These are phyloP conservation scores for Aphodius sticticus DNA, from an alignment of 2,888 invertebrate genomes.

Conservation along the genomic window DNA sequence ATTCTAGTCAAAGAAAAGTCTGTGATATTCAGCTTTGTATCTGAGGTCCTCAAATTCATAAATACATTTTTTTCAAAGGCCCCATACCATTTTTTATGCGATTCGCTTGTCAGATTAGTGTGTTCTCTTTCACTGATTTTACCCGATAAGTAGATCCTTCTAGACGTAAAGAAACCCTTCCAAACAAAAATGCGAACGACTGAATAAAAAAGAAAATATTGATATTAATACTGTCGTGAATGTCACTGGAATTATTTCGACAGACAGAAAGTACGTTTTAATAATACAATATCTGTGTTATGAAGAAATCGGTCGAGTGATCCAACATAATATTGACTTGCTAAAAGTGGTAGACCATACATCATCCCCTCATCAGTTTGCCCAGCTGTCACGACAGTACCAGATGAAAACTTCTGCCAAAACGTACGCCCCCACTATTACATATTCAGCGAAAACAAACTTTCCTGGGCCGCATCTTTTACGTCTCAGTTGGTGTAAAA, in stretches of 20 bases:
- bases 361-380: background rate
- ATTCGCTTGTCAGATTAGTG: too few species aligned
- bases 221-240: background rate
- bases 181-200: too few species aligned
- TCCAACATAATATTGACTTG: background rate
- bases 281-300: background rate
- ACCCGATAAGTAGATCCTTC: too few species aligned
- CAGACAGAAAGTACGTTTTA: background rate
- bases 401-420: background rate
- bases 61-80: too few species aligned
- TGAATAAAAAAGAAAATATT: background rate
- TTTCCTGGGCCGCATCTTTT: background rate
- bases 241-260: background rate
- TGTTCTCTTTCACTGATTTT: too few species aligned
- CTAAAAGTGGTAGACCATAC: background rate
- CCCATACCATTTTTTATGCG: too few species aligned
- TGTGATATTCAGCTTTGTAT: too few species aligned
- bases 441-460: background rate
- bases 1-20: too few species aligned
- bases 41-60: too few species aligned
- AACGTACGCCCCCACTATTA: background rate
- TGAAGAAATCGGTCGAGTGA: background rate
- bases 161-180: too few species aligned
- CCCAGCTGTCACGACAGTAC: background rate
- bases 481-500: too few species aligned